Evolutionary conservation across 2,113 vertebrate genomes (phyloP).

Genomic region (Sapayoa aenigma): DNA sequence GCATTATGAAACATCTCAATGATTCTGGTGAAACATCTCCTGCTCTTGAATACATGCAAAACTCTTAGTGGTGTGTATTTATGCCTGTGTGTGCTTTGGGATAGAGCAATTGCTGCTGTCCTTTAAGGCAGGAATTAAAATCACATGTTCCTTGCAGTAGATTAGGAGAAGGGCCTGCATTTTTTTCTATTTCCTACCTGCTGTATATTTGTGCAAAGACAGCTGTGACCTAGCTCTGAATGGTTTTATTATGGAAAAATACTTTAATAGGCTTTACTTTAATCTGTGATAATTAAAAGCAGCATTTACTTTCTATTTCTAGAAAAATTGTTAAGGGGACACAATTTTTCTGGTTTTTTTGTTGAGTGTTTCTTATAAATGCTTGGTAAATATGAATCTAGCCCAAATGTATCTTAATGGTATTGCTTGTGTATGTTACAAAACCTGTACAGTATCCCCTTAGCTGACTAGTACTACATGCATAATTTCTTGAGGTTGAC

Average conservation of each 20-base stretch:
- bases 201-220: background rate
- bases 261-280: background rate
- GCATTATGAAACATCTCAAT: background rate
- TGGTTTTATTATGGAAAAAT: background rate
- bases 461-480: background rate
- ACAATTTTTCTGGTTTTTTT: background rate
- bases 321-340: background rate
- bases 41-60: background rate
- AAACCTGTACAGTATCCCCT: background rate
- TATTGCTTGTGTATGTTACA: background rate
- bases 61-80: background rate
- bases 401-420: background rate
- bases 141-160: background rate
- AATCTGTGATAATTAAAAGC: slow-evolving; percentile 2
- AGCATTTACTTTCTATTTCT: slow-evolving; percentile 6
- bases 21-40: background rate
- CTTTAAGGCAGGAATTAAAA: background rate
- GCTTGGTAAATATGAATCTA: background rate
- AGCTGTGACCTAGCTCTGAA: background rate
- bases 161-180: background rate
- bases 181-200: background rate
- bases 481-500: background rate
- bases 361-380: background rate
- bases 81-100: background rate
- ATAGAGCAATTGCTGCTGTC: background rate